Percentiles rank a stretch among this genome's conserved stretches.
Evolutionary conservation across 2,113 vertebrate genomes (phyloP).

Genomic region (Nothocercus julius): DNA sequence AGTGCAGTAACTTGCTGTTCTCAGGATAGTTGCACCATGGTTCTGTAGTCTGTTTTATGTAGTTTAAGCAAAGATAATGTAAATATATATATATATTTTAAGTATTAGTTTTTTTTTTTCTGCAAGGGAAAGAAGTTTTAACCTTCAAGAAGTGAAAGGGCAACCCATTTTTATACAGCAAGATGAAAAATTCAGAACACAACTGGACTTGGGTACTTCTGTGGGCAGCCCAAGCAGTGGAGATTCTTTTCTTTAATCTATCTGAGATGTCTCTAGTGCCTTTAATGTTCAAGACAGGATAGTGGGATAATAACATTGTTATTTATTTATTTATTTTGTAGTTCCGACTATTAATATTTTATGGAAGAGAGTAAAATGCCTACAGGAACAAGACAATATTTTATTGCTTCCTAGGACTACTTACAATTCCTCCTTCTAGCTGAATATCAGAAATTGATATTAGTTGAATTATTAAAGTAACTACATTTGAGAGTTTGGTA

Average conservation of each 20-base stretch:
- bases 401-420: conserved; percentile 50
- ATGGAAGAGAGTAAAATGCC: conserved; percentile 8
- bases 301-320: not conserved
- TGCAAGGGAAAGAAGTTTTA: not conserved
- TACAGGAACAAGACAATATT: conserved; percentile 36
- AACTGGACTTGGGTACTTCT: rapidly evolving
- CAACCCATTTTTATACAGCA: not conserved
- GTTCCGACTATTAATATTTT: conserved; percentile 43
- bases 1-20: not conserved
- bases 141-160: not conserved
- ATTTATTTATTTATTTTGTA: too few species aligned
- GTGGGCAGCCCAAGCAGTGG: not conserved
- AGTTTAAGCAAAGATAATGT: not conserved
- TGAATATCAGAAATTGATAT: conserved; percentile 69
- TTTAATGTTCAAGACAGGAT: conserved; percentile 11
- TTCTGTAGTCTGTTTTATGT: rapidly evolving
- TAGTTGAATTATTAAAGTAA: conserved; percentile 62
- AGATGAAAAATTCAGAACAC: not conserved
- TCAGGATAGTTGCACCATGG: not conserved
- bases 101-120: not conserved
- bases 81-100: not conserved
- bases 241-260: conserved; percentile 7
- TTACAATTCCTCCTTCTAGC: conserved; percentile 54
- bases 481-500: conserved; percentile 69
- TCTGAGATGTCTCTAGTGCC: not conserved